phyloP scores from a whole-genome alignment of 2,797 vertebrate genomes.

The Acropternis orthonyx region DNA sequence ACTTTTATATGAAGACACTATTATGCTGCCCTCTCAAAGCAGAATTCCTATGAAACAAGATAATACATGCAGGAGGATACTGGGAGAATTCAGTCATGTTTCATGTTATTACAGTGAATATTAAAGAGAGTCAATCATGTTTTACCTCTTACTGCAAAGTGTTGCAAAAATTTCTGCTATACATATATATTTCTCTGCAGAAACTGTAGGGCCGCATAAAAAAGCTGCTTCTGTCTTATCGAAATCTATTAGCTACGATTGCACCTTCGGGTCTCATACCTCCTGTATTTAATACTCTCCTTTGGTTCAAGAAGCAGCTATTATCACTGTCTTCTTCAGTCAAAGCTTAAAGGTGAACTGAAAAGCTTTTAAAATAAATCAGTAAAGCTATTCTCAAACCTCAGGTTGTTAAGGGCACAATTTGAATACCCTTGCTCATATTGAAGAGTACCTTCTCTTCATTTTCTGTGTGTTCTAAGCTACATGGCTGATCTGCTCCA shows the following conservation, averaged over 20 bases:
- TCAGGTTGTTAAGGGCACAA: background rate
- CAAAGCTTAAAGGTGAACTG: slow-evolving; percentile 68
- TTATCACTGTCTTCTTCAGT: slow-evolving; percentile 55
- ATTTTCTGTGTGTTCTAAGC: background rate
- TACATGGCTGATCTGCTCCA: background rate
- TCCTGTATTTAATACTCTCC: slow-evolving; percentile 56
- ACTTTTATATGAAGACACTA: background rate
- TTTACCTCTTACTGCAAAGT: slow-evolving; percentile 12
- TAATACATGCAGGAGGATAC: background rate
- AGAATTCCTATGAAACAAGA: background rate
- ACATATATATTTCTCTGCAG: slow-evolving; percentile 10
- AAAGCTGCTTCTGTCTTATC: slow-evolving; percentile 56
- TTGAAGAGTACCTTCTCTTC: background rate
- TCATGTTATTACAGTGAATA: slow-evolving; percentile 50
- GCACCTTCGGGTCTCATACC: slow-evolving; percentile 47
- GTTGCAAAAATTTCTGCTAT: background rate
- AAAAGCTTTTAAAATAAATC: slow-evolving; percentile 68
- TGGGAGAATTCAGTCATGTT: background rate
- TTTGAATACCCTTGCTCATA: slow-evolving; percentile 17
- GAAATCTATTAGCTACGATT: slow-evolving; percentile 63
- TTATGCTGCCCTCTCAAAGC: background rate
- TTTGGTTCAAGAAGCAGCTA: slow-evolving; percentile 47
- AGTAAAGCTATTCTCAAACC: slow-evolving; percentile 36
- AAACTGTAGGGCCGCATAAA: slow-evolving; percentile 14
- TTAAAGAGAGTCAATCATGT: slow-evolving; percentile 64